Conservation (phyloP, 2,113 vertebrate species). For the Tachysurus vachellii region DNA sequence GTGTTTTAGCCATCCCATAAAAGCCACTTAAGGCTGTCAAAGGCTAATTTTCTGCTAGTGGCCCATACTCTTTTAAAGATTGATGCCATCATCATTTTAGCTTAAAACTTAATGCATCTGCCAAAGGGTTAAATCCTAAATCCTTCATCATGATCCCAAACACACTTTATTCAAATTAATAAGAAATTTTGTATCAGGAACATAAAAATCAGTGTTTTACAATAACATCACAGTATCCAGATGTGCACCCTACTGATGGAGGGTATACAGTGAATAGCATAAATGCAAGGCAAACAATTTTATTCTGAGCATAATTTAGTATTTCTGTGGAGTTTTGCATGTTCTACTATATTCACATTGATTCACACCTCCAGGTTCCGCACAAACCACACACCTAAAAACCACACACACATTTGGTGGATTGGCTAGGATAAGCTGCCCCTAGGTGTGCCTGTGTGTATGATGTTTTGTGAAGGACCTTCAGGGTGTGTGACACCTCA, state of each 20-base stretch:
- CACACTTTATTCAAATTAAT: background rate
- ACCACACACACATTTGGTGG: background rate
- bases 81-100: slow-evolving; percentile 5
- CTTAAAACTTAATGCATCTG: background rate
- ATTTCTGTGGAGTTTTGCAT: too few species aligned
- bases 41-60: background rate
- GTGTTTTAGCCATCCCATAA: background rate
- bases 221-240: background rate
- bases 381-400: background rate
- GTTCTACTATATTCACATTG: background rate
- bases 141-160: background rate
- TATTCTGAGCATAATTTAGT: background rate
- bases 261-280: background rate
- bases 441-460: background rate
- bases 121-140: background rate
- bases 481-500: background rate
- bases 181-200: too few species aligned
- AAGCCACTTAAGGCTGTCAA: background rate
- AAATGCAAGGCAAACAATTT: background rate
- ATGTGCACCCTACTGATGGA: background rate
- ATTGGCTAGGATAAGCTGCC: background rate
- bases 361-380: background rate
- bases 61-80: background rate
- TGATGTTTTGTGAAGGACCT: background rate
- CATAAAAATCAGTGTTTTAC: background rate